These are phyloP conservation scores for Notolepis coatsorum DNA, from an alignment of 2,797 vertebrate genomes.

Conservation along the genomic window DNA sequence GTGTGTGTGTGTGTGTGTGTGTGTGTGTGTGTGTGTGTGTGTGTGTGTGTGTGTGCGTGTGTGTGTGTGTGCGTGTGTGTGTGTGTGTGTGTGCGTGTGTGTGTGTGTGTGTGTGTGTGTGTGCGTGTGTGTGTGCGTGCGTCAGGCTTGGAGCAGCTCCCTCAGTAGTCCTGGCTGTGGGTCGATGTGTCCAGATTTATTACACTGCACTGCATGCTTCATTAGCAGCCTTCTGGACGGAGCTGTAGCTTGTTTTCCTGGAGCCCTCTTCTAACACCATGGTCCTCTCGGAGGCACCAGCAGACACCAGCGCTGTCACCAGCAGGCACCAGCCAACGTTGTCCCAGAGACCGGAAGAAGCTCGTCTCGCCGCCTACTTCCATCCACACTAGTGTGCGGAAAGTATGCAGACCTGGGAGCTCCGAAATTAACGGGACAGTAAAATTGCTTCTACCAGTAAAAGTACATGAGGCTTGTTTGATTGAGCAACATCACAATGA, in stretches of 20 bases:
- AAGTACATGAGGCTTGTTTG: too few species aligned
- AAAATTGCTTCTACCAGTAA: too few species aligned
- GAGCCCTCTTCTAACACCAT: conserved; percentile 25
- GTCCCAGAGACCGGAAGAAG: too few species aligned
- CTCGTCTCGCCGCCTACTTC: too few species aligned
- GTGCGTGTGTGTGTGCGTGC: not conserved
- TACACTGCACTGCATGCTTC: conserved; percentile 40
- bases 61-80: not conserved
- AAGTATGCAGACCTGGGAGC: too few species aligned
- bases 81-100: not conserved
- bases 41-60: too few species aligned
- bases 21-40: too few species aligned
- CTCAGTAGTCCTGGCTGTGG: conserved; percentile 31
- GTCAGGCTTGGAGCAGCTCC: conserved; percentile 13
- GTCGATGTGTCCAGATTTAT: conserved; percentile 58
- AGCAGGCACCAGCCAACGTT: too few species aligned
- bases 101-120: not conserved
- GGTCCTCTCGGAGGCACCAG: conserved; percentile 17
- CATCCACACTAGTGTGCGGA: too few species aligned
- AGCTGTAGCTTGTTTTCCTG: conserved; percentile 30
- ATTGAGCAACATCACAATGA: too few species aligned
- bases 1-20: too few species aligned
- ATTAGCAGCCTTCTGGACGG: conserved; percentile 46
- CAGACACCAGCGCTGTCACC: conserved; percentile 1
- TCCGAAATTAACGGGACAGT: too few species aligned